Evolutionary conservation across 2,888 invertebrate species (phyloP), one percentile per base, ranked within the genome.

Genomic region (Acrocyrtus sp.): DNA sequence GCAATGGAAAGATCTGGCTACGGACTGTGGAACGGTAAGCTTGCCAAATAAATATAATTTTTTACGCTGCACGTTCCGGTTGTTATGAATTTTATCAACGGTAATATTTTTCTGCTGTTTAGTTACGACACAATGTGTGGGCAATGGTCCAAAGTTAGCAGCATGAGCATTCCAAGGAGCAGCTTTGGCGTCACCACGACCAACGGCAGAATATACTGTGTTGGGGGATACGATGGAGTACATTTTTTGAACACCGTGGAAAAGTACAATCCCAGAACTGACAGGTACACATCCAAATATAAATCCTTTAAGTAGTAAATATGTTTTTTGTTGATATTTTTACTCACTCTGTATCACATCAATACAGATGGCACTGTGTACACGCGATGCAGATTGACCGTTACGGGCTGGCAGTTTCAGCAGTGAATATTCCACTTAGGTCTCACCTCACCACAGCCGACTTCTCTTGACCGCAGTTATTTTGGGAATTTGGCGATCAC

Each of bases 231-330:
- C 74, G 82, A 83, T 70, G 82, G 83, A 10, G 81, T 82, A 21
- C 83, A 82, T 60, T 81, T 79, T 63, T 80, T 83, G 12, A 82
- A 82, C 68, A 82, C 83, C 1, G 83, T 82, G 5, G 83, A 83
- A 76, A 83, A 83, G 67, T 83, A 82, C 73, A 83, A 83, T 75
- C 83, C 83, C 34, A 75, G 82, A 12, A 83, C 83, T 8, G 82
- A 83, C 70, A 81, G 82, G 78, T 81, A 65, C 47, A 26, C 57
- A 17, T 39, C 34, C 19, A 27, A 39, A 5, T 29, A 17, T 21
- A 51, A 22, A 8, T 24, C n/a, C 15, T 8, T 43, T 27, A 47
- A 6, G 26, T 48, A n/a, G 4, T 21, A 47, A n/a, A 48, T 48
- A 21, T 26, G 45, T 43, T 22, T 43, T n/a, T 10, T 21, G 8